Evolutionary conservation across 2,797 vertebrate genomes (phyloP), one percentile per base, ranked within the genome.

Genomic region (Coregonus sp.): DNA sequence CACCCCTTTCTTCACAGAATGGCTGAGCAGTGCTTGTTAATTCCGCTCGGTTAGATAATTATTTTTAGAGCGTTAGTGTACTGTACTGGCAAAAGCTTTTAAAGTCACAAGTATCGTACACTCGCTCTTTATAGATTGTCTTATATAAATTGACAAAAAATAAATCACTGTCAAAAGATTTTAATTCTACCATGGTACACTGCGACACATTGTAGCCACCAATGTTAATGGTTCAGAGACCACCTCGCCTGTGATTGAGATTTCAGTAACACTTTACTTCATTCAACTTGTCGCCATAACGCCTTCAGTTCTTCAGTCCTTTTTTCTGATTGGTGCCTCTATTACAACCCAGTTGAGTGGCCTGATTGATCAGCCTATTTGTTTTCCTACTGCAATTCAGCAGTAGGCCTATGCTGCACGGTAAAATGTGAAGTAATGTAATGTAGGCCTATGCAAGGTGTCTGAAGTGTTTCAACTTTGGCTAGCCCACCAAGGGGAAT

Each of bases 11-110:
- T 90, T 92, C 91, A 91, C 85, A 90, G 90, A 92, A 92, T 91
- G 86, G 89, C 92, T 92, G 88, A 91, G 91, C 90, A 89, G 91
- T 86, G 90, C 89, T 93, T 93, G 91, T 94, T 94, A 93, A 93
- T 92, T 93, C 93, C 88, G 88, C 93, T 92, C 88, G 84, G 90
- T 90, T 88, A 92, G 90, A 92, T 90, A 92, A 93, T 93, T 93
- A 93, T 93, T 93, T 94, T 93, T 93, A 93, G 91, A 92, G 90
- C 87, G 87, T 91, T 90, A 86, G 87, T 87, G 86, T 87, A 88
- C 89, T 87, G 86, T 87, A 87, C 89, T 85, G 90, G 91, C 84
- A 89, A 89, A 92, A 87, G 89, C 92, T 93, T 93, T 93, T 92
- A 93, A 91, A 92, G 90, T 93, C 90, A 86, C 90, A 90, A 86